A percentile compares a stretch with the other conserved stretches of the same genome.
These are phyloP conservation scores for Mungos mungo DNA, from an alignment of 2,113 vertebrate species.

Conservation along the genomic window DNA sequence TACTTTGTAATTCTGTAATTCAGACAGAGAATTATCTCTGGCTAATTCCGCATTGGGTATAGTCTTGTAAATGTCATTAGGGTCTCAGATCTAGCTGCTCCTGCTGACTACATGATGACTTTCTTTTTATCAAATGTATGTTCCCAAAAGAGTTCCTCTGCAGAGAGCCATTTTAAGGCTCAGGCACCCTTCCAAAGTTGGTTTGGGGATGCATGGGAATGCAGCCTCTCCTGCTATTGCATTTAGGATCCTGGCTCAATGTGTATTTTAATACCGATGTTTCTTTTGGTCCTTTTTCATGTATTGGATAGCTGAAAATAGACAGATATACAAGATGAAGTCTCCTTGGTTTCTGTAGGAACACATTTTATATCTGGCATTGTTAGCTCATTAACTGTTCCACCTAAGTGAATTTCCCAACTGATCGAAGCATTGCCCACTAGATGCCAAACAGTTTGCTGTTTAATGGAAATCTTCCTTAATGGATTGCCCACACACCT, in stretches of 20 bases:
- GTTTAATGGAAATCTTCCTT: neutral
- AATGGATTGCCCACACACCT: neutral
- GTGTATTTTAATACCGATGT: slow-evolving; percentile 13
- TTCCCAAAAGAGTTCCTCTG: slow-evolving; percentile 36
- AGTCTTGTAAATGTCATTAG: slow-evolving; percentile 72
- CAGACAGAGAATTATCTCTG: slow-evolving; percentile 71
- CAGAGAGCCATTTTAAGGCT: slow-evolving; percentile 26
- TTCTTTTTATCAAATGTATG: slow-evolving; percentile 69
- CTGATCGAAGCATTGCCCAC: neutral
- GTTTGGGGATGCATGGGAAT: slow-evolving; percentile 51
- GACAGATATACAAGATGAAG: slow-evolving; percentile 22
- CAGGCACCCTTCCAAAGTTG: neutral
- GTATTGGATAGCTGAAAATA: slow-evolving; percentile 36
- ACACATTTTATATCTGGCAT: slow-evolving; percentile 24
- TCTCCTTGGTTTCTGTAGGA: slow-evolving; percentile 51
- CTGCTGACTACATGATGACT: slow-evolving; percentile 61
- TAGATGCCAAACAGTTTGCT: neutral
- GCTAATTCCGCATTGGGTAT: slow-evolving; percentile 59
- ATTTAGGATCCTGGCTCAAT: slow-evolving; percentile 46
- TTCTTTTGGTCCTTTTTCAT: slow-evolving; percentile 51
- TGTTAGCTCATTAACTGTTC: slow-evolving; percentile 54
- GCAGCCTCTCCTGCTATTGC: slow-evolving; percentile 10
- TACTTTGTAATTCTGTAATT: slow-evolving; percentile 64
- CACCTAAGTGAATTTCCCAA: slow-evolving; percentile 30
- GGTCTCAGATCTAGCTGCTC: neutral